phyloP scores from a whole-genome alignment of 2,797 vertebrate species.

The Buceros bicornis region DNA sequence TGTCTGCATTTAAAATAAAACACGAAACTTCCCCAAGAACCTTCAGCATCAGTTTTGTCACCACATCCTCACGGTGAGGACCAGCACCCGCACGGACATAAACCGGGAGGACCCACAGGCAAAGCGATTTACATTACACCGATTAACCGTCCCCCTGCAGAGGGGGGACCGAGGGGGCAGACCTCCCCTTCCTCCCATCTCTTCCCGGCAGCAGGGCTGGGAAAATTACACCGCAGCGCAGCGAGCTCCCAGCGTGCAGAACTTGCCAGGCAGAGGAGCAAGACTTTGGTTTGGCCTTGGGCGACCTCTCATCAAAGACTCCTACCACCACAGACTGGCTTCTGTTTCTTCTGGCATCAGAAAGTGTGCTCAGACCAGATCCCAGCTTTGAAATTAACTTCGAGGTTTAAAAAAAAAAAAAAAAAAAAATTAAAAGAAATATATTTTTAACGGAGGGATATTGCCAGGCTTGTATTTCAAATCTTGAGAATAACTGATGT shows the following conservation, averaged over 20 bases:
- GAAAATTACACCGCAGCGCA: not conserved
- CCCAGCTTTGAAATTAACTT: not conserved
- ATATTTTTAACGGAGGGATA: not conserved
- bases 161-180: not conserved
- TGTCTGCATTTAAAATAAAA: not conserved
- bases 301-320: not conserved
- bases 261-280: not conserved
- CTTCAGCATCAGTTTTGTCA: not conserved
- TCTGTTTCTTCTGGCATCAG: slow-evolving; percentile 33
- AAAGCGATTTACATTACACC: rapidly evolving
- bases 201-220: not conserved
- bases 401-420: not conserved
- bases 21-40: not conserved
- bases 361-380: not conserved
- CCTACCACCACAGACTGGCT: not conserved
- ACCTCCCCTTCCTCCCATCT: not conserved
- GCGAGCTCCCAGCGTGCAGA: not conserved
- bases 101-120: not conserved
- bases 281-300: slow-evolving; percentile 8
- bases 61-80: not conserved
- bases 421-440: not conserved
- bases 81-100: not conserved
- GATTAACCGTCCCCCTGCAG: not conserved
- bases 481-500: not conserved
- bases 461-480: not conserved